Percentiles rank a stretch among this genome's conserved stretches.
Evolutionary conservation across 2,113 vertebrate genomes (phyloP).

Genomic region (Serinus canaria): DNA sequence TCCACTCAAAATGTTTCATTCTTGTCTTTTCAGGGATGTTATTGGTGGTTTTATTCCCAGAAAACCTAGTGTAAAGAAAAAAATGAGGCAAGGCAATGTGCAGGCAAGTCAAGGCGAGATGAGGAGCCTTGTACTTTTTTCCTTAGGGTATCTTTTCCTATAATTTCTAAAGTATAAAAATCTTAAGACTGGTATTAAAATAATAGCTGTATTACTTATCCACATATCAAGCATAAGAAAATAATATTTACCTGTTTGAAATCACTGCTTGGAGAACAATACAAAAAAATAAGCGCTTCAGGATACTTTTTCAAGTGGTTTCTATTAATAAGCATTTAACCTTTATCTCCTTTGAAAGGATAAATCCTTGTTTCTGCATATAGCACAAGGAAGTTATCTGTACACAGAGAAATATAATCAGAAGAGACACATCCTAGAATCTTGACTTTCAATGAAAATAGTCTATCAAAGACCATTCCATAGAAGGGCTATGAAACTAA

Average conservation of each 20-base stretch:
- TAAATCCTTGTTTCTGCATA: not conserved
- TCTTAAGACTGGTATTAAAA: not conserved
- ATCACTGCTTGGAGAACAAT: not conserved
- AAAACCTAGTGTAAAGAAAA: not conserved
- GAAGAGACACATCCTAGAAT: not conserved
- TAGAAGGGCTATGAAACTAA: not conserved
- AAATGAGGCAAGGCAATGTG: accelerated
- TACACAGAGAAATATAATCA: not conserved
- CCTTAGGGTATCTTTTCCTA: not conserved
- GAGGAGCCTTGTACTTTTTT: not conserved
- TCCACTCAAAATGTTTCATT: not conserved
- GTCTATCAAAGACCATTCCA: not conserved
- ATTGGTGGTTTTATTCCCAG: not conserved
- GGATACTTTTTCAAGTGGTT: not conserved
- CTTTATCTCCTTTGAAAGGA: not conserved
- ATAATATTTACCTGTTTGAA: not conserved
- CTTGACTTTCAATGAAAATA: not conserved
- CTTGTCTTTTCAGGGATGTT: not conserved
- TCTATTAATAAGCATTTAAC: not conserved
- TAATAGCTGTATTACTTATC: not conserved
- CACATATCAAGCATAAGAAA: not conserved
- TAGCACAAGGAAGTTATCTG: not conserved
- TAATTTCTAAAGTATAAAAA: not conserved
- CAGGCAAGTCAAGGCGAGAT: accelerated
- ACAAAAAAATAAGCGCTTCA: not conserved